phyloP scores from a whole-genome alignment of 2,797 vertebrate genomes.

The Hybognathus amarus region DNA sequence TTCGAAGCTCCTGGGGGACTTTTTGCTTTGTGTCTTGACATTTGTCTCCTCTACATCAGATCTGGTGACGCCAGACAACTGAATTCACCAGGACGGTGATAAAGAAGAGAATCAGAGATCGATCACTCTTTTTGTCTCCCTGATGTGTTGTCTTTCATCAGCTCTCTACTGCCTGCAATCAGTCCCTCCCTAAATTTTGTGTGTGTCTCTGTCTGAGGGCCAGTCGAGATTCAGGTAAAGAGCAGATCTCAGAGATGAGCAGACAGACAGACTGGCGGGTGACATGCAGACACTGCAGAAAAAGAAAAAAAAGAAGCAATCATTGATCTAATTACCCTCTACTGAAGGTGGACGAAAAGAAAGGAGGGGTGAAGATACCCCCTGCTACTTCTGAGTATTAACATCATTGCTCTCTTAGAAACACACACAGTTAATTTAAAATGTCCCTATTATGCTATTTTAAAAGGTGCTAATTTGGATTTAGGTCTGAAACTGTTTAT shows the following conservation, averaged over 20 bases:
- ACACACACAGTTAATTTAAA: not conserved
- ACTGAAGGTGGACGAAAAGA: slow-evolving; percentile 72
- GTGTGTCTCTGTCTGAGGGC: slow-evolving; percentile 29
- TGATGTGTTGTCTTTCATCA: slow-evolving; percentile 16
- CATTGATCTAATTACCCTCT: slow-evolving; percentile 71
- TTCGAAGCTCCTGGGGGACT: not conserved
- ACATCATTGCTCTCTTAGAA: not conserved
- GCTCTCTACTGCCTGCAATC: not conserved
- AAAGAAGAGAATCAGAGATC: slow-evolving; percentile 10
- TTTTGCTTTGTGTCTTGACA: slow-evolving; percentile 31
- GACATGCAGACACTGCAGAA: slow-evolving; percentile 66
- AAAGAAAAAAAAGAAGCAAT: slow-evolving; percentile 68
- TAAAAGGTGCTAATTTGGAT: not conserved
- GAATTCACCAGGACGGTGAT: slow-evolving; percentile 21
- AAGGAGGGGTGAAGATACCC: slow-evolving; percentile 31
- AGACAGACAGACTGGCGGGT: slow-evolving; percentile 66
- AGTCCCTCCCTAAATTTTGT: slow-evolving; percentile 50
- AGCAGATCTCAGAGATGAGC: slow-evolving; percentile 57
- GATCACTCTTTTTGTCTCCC: slow-evolving; percentile 27
- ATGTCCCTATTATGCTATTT: not conserved
- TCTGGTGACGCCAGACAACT: slow-evolving; percentile 8
- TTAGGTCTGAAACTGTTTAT: not conserved
- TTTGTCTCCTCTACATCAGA: slow-evolving; percentile 38
- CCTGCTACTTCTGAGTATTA: not conserved
- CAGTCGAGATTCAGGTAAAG: slow-evolving; percentile 62